Conservation (phyloP, 2,797 vertebrate species). For the Microctenopoma stevenorrisi region DNA sequence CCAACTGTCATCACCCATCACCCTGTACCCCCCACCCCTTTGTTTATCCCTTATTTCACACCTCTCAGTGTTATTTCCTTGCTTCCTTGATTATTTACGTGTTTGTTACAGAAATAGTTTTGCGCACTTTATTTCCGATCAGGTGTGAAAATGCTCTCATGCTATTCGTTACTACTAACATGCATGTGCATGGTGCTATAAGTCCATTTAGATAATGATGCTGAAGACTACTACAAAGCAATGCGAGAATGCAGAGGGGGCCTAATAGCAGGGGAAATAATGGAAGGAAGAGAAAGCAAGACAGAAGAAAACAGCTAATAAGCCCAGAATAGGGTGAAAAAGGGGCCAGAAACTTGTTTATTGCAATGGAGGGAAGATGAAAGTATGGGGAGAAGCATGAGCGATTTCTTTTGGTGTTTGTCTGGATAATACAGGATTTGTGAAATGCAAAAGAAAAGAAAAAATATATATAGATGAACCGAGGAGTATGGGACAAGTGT, state of each 20-base stretch:
- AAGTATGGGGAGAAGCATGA: slow-evolving; percentile 41
- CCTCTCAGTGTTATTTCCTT: slow-evolving; percentile 8
- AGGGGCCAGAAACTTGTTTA: slow-evolving; percentile 63
- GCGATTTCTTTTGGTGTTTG: slow-evolving; percentile 16
- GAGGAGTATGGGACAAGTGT: slow-evolving; percentile 12
- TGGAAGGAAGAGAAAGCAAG: slow-evolving; percentile 11
- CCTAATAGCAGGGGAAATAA: slow-evolving; percentile 26
- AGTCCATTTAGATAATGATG: slow-evolving; percentile 16
- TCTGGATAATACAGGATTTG: slow-evolving; percentile 30
- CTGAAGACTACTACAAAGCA: slow-evolving; percentile 6
- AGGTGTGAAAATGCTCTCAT: background rate
- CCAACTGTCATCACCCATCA: slow-evolving; percentile 47
- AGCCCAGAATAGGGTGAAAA: slow-evolving; percentile 56
- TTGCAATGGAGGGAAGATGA: slow-evolving; percentile 61
- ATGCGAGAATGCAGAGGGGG: slow-evolving; percentile 21
- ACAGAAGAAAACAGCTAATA: slow-evolving; percentile 49
- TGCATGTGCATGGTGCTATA: background rate
- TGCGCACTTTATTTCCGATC: background rate
- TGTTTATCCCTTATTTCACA: slow-evolving; percentile 21
- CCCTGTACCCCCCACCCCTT: slow-evolving; percentile 22
- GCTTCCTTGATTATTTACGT: background rate
- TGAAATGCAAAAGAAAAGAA: slow-evolving; percentile 18
- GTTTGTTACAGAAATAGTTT: background rate
- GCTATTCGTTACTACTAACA: background rate
- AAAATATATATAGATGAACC: slow-evolving; percentile 37